Evolutionary conservation across 1,140 invertebrate genomes (phyloP), one percentile per base, ranked within the genome.

Genomic region (Ceratitis capitata): DNA sequence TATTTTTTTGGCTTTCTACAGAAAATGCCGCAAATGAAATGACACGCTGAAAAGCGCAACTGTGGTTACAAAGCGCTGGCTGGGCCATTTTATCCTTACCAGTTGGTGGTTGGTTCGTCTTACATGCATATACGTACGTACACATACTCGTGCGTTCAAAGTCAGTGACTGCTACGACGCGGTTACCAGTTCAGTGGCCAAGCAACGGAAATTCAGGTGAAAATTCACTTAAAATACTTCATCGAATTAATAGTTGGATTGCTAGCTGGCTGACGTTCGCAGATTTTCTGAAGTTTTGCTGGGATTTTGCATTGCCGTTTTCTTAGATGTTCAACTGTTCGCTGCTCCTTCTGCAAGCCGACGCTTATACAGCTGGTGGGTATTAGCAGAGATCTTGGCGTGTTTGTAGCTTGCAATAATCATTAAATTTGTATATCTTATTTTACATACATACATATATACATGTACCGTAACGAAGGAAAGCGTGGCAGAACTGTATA

Each of bases 211-310:
- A 78, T 42, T 42, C 69, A 78, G 69, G 69, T 78, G 69, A 78
- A 78, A 78, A 78, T 47, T 78, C 39, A 78, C 69, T 78, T 78
- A 78, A 78, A 78, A 78, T 32, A 39, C 35, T 45, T 78, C 0
- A 19, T 39, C n/a, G 23, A 78, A 78, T 78, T 47, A 78, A 47
- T 78, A 78, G 23, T 32, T 78, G 39, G n/a, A 47, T n/a, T 39
- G n/a, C n/a, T 56, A 23, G 0, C 51, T 47, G 32, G 61, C 35
- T 35, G 69, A n/a, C 23, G 32, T 78, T 78, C 69, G n/a, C n/a
- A 78, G 7, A 47, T 78, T 78, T 78, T 42, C 35, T 42, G 19
- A 78, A 78, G 29, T 69, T 69, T 35, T 19, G 61, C 61, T 35
- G 12, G 23, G 1, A 14, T 45, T 78, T 78, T 12, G 39, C 61